Evolutionary conservation across 2,888 invertebrate genomes (phyloP).

Genomic region (Anodontia alba): DNA sequence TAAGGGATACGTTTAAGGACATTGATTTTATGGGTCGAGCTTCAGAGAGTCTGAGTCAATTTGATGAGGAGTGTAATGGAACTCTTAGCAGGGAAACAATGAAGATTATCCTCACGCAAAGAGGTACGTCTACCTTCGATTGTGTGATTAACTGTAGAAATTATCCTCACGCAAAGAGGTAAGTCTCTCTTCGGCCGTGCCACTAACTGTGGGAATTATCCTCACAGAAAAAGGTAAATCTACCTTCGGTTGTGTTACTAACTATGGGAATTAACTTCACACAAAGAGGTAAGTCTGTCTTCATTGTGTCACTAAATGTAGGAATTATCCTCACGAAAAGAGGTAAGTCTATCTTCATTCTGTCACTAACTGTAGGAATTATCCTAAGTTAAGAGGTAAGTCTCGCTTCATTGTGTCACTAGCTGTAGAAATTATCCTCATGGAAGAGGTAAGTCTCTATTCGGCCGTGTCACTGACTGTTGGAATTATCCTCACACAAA

Average conservation of each 20-base stretch:
- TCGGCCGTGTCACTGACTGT: too few relatives aligned
- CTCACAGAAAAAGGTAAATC: background rate
- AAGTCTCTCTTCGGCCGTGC: background rate
- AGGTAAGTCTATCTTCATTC: background rate
- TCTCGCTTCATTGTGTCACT: background rate
- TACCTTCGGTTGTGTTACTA: background rate
- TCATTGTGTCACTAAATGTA: too few relatives aligned
- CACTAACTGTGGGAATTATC: background rate
- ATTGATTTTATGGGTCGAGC: background rate
- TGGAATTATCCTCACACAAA: too few relatives aligned
- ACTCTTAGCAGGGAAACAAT: background rate
- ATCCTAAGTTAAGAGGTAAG: conserved; percentile 1
- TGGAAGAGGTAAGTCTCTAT: background rate
- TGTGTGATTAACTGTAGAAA: background rate
- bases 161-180: conserved; percentile 9
- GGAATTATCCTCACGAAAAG: too few relatives aligned
- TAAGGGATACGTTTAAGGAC: background rate
- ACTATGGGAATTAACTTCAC: background rate
- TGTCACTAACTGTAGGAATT: background rate
- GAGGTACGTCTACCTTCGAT: background rate
- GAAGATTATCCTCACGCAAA: background rate
- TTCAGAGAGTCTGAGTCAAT: background rate
- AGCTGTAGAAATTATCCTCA: background rate
- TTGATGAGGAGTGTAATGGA: background rate
- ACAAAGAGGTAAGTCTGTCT: background rate